Evolutionary conservation across 2,797 vertebrate genomes (phyloP).

Genomic region (Philypnodon macrostomus): DNA sequence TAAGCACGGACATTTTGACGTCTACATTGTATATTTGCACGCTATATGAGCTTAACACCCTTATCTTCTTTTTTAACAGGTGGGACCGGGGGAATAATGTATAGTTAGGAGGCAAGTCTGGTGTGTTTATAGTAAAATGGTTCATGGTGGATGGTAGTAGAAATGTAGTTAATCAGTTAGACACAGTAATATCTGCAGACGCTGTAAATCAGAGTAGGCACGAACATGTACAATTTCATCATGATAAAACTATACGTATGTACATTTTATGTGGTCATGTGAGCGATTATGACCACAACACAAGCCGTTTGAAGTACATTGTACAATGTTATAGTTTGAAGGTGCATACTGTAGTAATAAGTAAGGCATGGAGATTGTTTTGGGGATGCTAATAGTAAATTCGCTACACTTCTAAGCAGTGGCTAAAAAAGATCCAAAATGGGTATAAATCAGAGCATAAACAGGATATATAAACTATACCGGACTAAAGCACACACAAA

Average conservation of each 20-base stretch:
- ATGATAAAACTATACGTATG: slow-evolving; percentile 9
- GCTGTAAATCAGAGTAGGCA: slow-evolving; percentile 18
- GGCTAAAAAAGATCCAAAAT: too few relatives aligned
- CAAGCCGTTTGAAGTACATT: not conserved
- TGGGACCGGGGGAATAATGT: slow-evolving; percentile 13
- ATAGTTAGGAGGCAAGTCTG: slow-evolving; percentile 12
- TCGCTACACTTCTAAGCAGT: too few relatives aligned
- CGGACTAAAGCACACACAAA: too few relatives aligned
- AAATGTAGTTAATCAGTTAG: slow-evolving; percentile 6
- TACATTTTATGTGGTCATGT: not conserved
- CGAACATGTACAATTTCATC: slow-evolving; percentile 11
- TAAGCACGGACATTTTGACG: too few relatives aligned
- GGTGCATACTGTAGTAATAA: too few relatives aligned
- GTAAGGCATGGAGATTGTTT: too few relatives aligned
- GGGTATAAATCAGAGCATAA: too few relatives aligned
- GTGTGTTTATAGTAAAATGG: slow-evolving; percentile 8
- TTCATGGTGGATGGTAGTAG: not conserved
- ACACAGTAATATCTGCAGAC: slow-evolving; percentile 2
- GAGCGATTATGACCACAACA: not conserved
- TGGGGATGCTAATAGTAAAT: too few relatives aligned
- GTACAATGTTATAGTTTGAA: too few relatives aligned
- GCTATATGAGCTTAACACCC: too few relatives aligned
- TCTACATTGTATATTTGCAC: not conserved
- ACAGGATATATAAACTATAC: too few relatives aligned
- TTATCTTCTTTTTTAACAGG: slow-evolving; percentile 13